Conservation (phyloP, 2,797 vertebrate genomes). For the Karalla daura region DNA sequence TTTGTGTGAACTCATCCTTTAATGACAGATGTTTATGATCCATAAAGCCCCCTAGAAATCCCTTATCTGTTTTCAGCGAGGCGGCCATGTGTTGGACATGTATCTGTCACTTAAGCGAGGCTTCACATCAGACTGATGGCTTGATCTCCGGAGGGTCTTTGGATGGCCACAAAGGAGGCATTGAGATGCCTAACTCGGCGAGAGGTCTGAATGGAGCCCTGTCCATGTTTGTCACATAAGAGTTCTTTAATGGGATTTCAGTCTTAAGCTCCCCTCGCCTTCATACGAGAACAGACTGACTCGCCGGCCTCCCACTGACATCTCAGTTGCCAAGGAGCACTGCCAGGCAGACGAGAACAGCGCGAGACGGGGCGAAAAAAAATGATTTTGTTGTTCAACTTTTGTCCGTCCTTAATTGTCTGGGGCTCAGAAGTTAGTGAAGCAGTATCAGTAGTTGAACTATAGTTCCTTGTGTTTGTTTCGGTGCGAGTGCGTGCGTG, state of each 20-base stretch:
- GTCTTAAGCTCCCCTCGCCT: slow-evolving; percentile 76
- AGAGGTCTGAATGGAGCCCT: slow-evolving; percentile 74
- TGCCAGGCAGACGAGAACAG: slow-evolving; percentile 72
- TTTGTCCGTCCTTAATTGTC: slow-evolving; percentile 79
- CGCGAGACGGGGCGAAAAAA: slow-evolving; percentile 65
- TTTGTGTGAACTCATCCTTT: not conserved
- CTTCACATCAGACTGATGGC: slow-evolving; percentile 64
- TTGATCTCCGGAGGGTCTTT: slow-evolving; percentile 67
- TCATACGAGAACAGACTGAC: slow-evolving; percentile 68
- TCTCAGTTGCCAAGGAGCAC: slow-evolving; percentile 83
- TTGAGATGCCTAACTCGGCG: slow-evolving; percentile 78
- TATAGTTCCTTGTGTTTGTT: too few species aligned
- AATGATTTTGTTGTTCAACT: slow-evolving; percentile 79
- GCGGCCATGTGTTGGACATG: slow-evolving; percentile 3
- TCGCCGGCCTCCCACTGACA: slow-evolving; percentile 74
- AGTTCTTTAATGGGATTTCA: slow-evolving; percentile 85
- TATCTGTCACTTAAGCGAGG: slow-evolving; percentile 34
- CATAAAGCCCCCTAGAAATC: not conserved
- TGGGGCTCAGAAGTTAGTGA: slow-evolving; percentile 73
- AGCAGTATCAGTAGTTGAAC: slow-evolving; percentile 49
- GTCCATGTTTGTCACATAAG: slow-evolving; percentile 81
- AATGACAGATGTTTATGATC: slow-evolving; percentile 2
- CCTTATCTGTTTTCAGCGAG: not conserved
- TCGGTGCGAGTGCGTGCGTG: slow-evolving; percentile 3
- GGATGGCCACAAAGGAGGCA: slow-evolving; percentile 66